Base-by-base conservation (phyloP, 2,113 vertebrate genomes). In the Oreochromis niloticus region DNA sequence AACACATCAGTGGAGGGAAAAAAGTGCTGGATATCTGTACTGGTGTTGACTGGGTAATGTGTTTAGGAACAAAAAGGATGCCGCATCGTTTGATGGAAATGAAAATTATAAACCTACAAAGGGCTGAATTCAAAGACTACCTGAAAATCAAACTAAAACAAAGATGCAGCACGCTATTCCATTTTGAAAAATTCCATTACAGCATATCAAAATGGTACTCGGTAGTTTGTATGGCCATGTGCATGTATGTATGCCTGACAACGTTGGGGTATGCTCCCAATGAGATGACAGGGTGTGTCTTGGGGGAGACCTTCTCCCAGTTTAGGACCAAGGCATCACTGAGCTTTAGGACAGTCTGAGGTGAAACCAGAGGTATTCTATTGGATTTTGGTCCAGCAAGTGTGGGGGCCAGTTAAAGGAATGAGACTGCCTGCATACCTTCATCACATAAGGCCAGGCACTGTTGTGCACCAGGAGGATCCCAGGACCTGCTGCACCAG, bases 191-290 rank as follows among this genome's bases (percentile, higher is more conserved):
- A 41, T 41, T 41, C 9, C 39, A 41, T 41, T 41, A 10, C 4
- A 41, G 39, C 10, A 11, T 11, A 4, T 11, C 10, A 41, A 41
- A 41, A 39, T 39, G 36, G 36, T 39, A 39, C 36, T 9, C 10
- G 2, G 2, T 41, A 11, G 4, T 41, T 11, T 41, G 39, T 41
- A 9, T 39, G 36, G 36, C 36, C 39, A 39, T 22, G 19, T 39
- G 34, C 4, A 22, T 66, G 34, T 66, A 39, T 66, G 61, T 39
- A 22, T 66, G 34, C 34, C 0, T 39, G 19, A 66, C 34, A 66
- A 13, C 1, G 0, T 0, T 66, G 34, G 61, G 0, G 19, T 39
- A 39, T 66, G 61, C 34, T 66, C 10, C 34, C 34, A 66, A 39
- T 12, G 34, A 39, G 34, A 66, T 66, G 61, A 66, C 17, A 39